Conservation (phyloP, 2,888 invertebrate species). For the Tinea trinotella region DNA sequence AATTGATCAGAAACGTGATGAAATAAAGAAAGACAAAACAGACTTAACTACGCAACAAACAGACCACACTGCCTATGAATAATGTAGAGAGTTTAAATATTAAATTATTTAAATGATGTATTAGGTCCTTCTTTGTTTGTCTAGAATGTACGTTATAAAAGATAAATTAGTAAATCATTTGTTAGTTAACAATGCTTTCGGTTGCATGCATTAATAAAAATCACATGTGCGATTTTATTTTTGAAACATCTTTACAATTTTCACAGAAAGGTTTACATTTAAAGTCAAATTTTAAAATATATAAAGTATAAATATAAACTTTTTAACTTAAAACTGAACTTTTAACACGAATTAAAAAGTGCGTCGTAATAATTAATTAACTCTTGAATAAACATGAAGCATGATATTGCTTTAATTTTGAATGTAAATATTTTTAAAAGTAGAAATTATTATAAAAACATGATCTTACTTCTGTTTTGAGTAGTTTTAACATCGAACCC, state of each 20-base stretch:
- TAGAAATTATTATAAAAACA: background rate
- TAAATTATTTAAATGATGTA: conserved; percentile 43
- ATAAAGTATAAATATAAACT: too few species aligned
- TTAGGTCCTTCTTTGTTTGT: conserved; percentile 31
- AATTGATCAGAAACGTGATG: conserved; percentile 34
- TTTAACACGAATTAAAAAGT: too few species aligned
- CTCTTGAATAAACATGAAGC: background rate
- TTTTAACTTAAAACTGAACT: too few species aligned
- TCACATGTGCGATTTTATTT: too few species aligned
- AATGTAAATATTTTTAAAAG: conserved; percentile 13
- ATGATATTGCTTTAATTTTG: conserved; percentile 13
- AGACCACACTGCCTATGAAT: conserved; percentile 34
- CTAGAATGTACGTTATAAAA: background rate
- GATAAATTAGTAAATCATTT: too few species aligned
- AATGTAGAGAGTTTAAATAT: conserved; percentile 44
- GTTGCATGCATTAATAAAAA: too few species aligned
- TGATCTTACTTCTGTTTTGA: conserved; percentile 60
- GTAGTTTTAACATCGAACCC: conserved; percentile 54
- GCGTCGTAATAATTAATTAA: background rate
- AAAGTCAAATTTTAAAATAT: too few species aligned
- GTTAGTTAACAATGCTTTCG: too few species aligned
- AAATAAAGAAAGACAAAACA: conserved; percentile 33
- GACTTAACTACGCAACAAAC: conserved; percentile 39
- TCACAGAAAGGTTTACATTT: too few species aligned
- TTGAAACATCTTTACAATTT: too few species aligned